Base-by-base conservation (phyloP, 1,140 invertebrate genomes). In the Drosophila sucinea region DNA sequence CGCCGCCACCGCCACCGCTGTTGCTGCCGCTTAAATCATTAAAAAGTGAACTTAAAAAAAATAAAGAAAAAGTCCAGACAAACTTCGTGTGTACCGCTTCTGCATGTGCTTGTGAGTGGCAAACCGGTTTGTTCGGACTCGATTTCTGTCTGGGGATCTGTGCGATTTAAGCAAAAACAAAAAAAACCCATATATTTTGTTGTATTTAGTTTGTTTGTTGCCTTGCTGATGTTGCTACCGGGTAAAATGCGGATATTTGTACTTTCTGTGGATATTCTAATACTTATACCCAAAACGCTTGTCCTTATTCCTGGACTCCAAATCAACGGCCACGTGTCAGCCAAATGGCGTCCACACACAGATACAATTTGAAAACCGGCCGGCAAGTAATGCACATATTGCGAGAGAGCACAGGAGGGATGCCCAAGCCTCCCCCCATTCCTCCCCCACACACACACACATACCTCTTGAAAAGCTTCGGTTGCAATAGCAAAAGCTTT, bases 31-130 rank as follows among this genome's bases (percentile, higher is more conserved):
- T 73, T 68, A 89, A 86, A 89, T 87, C 84, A 87, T 87, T 89
- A 89, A 87, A 78, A 87, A 87, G 85, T 87, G 77, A 87, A 87
- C 84, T 89, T 87, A 87, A 87, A 47, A 47, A 47, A 51, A 84
- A 84, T 83, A 89, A 87, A 74, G 80, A 89, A 89, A 55, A 87
- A 87, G 84, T 87, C 84, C 80, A 89, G 79, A 83, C 84, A 89
- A 87, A 79, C 76, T 87, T 79, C 70, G 66, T 51, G 40, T 56
- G 60, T 47, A 62, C 38, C 56, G 74, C 70, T 70, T 70, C 55
- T 69, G 63, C 60, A 58, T 62, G 58, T 71, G 63, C 60, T 67
- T 56, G 54, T 41, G 58, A 60, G 41, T 61, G 57, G 33, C 29
- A 89, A 87, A 87, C 84, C 84, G 84, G 84, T 87, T 87, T 78